Conservation (phyloP, 2,797 vertebrate species). For the Diplodus sargus region DNA sequence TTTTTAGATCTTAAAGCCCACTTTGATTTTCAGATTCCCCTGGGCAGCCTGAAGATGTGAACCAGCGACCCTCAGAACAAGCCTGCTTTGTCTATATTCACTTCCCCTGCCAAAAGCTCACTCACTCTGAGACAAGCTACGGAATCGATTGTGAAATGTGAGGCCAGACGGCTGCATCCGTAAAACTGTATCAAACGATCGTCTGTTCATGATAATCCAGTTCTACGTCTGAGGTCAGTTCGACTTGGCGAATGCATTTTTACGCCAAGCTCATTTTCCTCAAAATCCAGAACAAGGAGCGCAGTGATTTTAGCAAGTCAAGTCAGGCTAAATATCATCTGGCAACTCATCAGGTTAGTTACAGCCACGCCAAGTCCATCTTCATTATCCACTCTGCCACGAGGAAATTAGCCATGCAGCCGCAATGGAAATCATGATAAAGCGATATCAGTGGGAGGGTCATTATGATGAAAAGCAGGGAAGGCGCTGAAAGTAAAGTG, state of each 20-base stretch:
- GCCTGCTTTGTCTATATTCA: not conserved
- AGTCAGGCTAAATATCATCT: constrained; percentile 52
- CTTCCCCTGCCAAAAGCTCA: constrained; percentile 8
- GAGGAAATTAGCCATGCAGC: constrained; percentile 69
- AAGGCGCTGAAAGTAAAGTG: constrained; percentile 5
- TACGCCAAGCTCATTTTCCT: not conserved
- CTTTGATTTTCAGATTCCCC: constrained; percentile 6
- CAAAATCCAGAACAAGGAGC: constrained; percentile 6
- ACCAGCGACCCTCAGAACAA: constrained; percentile 1
- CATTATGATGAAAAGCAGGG: constrained; percentile 43
- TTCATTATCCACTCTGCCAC: constrained; percentile 67
- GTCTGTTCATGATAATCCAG: constrained; percentile 16
- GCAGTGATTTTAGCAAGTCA: constrained; percentile 31
- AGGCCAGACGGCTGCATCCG: constrained; percentile 10
- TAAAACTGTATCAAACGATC: constrained; percentile 23
- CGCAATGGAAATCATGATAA: constrained; percentile 55
- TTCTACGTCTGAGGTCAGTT: constrained; percentile 6
- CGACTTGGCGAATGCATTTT: constrained; percentile 36
- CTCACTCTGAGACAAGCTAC: not conserved
- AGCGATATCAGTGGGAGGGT: constrained; percentile 44
- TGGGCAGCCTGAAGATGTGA: constrained; percentile 34
- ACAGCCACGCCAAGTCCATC: constrained; percentile 66
- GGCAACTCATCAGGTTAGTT: constrained; percentile 64
- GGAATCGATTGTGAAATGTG: constrained; percentile 5
- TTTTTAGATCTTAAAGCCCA: too few species aligned